Evolutionary conservation across 64 coral and sea anemone species (phyloP).

Genomic region (Acropora yongei): DNA sequence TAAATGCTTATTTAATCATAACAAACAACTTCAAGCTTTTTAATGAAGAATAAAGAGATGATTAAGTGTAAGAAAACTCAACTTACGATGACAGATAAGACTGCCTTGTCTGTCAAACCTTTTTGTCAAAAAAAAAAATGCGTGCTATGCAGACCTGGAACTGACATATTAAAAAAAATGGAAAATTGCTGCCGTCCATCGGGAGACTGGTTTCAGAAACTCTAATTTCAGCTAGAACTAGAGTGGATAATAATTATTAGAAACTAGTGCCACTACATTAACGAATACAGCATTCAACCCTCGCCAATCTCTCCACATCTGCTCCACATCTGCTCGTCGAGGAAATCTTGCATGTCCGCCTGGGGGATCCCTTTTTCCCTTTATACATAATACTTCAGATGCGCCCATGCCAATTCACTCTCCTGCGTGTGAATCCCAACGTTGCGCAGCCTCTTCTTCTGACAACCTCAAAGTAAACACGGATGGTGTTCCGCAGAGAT

Average conservation of each 20-base stretch:
- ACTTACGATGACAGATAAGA: neutral
- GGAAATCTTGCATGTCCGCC: neutral
- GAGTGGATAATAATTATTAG: neutral
- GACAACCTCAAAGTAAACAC: neutral
- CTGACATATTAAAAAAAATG: neutral
- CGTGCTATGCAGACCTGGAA: too few relatives aligned
- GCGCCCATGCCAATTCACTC: neutral
- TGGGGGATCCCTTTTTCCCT: neutral
- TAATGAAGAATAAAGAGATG: neutral
- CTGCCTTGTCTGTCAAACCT: neutral
- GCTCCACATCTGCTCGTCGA: neutral
- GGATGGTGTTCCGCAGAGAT: conserved; percentile 9
- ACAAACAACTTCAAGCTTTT: neutral
- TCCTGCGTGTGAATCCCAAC: neutral
- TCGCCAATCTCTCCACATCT: neutral
- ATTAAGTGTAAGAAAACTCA: neutral
- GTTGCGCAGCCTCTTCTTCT: neutral
- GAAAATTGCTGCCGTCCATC: neutral
- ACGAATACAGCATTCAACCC: neutral
- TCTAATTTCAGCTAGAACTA: neutral
- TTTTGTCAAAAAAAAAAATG: neutral
- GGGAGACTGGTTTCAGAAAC: neutral
- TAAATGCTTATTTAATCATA: neutral
- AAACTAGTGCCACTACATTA: neutral
- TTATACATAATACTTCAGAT: neutral